Base-by-base conservation (phyloP, 2,113 vertebrate species). In the Nothocercus nigrocapillus region DNA sequence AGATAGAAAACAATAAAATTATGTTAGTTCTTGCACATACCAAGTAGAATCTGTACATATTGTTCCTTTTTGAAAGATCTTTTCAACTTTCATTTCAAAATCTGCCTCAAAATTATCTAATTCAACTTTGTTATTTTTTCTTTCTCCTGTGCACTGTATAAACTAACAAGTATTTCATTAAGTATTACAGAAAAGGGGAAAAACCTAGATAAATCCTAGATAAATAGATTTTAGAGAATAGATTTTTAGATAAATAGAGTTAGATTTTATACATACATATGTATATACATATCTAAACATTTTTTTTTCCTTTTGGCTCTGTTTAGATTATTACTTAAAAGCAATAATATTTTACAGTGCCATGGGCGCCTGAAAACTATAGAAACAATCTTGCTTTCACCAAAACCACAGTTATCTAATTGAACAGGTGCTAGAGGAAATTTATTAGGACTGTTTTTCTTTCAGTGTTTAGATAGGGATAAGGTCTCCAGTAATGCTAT, bases 341-440 rank as follows among this genome's bases (percentile, higher is more conserved):
- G 2, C 17, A 83, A 15, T 89, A 70, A 58, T 49, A 68, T 34
- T 56, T n/a, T 82, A 51, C 22, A 32, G 21, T 25, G 34, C 8
- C 62, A 24, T 93, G n/a, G 89, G 19, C 36, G 18, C 88, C 87
- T 91, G 80, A 95, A 74, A 95, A 42, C 45, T 73, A 34, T 11
- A 83, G 12, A 44, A 69, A 51, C 6, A 19, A 44, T 88, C 89
- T 93, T 93, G 2, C 32, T 63, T 87, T 96, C 95, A 75, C 64
- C 51, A 20, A 93, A 89, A 94, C 89, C 67, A 85, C 38, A 94
- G 85, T 92, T 8, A 5, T 83, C 58, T 97, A 96, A 96, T 69
- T 93, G 70, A 92, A 82, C 84, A 87, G 38, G 89, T 96, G 86
- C 38, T 70, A 59, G 42, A 93, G 44, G 38, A 94, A 97, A 97